Percentiles rank a stretch among this genome's conserved stretches.
Conservation (phyloP, 2,888 invertebrate species). For the Sphaeridia pumilis region DNA sequence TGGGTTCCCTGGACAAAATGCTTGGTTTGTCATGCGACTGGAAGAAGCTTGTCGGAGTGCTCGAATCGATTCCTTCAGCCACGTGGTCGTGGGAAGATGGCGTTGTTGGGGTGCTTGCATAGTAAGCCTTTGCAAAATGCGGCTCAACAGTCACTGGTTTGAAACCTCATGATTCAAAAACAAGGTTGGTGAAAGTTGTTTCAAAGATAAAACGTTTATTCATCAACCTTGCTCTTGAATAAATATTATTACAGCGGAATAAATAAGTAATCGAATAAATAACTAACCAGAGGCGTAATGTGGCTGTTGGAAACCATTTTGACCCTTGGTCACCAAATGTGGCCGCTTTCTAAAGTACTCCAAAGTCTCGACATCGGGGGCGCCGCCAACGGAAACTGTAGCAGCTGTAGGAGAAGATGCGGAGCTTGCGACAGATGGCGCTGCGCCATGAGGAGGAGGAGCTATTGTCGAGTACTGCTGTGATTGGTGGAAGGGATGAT, state of each 20-base stretch:
- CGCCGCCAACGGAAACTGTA: neutral
- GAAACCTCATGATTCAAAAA: slow-evolving; percentile 27
- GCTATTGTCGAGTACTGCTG: too few species aligned
- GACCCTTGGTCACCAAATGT: slow-evolving; percentile 17
- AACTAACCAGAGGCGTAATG: slow-evolving; percentile 12
- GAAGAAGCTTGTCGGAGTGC: neutral
- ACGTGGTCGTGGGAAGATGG: neutral
- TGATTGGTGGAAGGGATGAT: too few species aligned
- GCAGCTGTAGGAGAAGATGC: neutral
- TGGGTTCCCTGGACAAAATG: slow-evolving; percentile 1
- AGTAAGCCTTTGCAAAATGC: slow-evolving; percentile 25
- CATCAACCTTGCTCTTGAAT: neutral
- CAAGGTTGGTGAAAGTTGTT: slow-evolving; percentile 1
- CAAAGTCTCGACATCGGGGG: slow-evolving; percentile 22
- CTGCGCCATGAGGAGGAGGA: too few species aligned
- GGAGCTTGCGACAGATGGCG: too few species aligned
- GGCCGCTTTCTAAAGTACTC: slow-evolving; percentile 32
- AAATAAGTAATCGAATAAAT: neutral
- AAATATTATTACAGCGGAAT: slow-evolving; percentile 10
- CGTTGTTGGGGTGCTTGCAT: slow-evolving; percentile 18
- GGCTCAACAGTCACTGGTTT: slow-evolving; percentile 25
- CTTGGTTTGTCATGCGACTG: slow-evolving; percentile 9
- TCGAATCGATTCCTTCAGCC: neutral
- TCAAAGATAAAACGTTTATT: slow-evolving; percentile 1
- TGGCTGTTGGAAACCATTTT: slow-evolving; percentile 5